Percentiles rank a stretch among this genome's conserved stretches.
These are phyloP conservation scores for Drosophila setifemur DNA, from an alignment of 1,140 invertebrate species.

Conservation along the genomic window DNA sequence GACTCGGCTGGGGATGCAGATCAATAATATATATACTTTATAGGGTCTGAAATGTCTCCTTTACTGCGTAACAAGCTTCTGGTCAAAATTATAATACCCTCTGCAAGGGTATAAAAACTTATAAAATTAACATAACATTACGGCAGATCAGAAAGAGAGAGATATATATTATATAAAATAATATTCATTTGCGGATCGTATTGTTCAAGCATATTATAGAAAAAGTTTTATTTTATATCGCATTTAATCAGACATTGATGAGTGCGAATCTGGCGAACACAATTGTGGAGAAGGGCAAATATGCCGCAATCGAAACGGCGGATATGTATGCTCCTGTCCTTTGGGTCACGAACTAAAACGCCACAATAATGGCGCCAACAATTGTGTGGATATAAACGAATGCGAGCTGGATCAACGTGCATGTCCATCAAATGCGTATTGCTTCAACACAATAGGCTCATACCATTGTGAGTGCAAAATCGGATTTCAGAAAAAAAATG, in stretches of 20 bases:
- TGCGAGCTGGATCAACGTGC: conserved; percentile 85
- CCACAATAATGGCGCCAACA: conserved; percentile 83
- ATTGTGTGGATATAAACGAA: conserved; percentile 95
- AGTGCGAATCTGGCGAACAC: conserved; percentile 86
- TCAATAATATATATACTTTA: too few relatives aligned
- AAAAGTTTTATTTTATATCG: background rate
- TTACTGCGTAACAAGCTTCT: too few relatives aligned
- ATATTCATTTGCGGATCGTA: too few relatives aligned
- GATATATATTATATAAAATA: too few relatives aligned
- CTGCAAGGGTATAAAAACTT: too few relatives aligned
- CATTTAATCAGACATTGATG: conserved; percentile 85
- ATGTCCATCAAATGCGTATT: conserved; percentile 85
- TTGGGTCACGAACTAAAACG: conserved; percentile 85
- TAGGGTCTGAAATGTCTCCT: too few relatives aligned
- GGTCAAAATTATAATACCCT: too few relatives aligned
- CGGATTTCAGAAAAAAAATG: conserved; percentile 86
- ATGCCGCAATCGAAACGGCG: conserved; percentile 89
- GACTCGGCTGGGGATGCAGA: too few relatives aligned
- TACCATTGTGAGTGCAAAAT: conserved; percentile 90
- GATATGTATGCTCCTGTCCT: conserved; percentile 90
- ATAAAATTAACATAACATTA: too few relatives aligned
- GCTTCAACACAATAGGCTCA: conserved; percentile 91
- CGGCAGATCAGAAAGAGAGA: too few relatives aligned
- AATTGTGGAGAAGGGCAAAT: conserved; percentile 88
- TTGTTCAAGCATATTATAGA: too few relatives aligned